These are phyloP conservation scores for Dendrolimus pini DNA, from an alignment of 2,888 invertebrate species.

Conservation along the genomic window DNA sequence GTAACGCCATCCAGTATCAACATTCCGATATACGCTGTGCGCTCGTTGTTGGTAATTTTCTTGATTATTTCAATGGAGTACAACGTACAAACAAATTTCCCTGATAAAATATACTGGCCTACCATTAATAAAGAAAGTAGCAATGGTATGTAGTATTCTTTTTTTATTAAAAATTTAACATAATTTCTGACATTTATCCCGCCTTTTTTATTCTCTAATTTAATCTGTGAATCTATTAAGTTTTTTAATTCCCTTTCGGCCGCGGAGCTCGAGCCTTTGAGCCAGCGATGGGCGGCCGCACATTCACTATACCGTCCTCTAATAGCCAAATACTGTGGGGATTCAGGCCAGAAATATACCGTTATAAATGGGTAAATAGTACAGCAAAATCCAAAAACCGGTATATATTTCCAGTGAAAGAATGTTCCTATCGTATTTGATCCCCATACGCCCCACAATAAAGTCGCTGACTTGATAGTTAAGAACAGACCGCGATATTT, in stretches of 20 bases:
- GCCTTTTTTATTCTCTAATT: not conserved
- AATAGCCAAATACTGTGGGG: slow-evolving; percentile 27
- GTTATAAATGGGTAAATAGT: slow-evolving; percentile 11
- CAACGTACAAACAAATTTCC: slow-evolving; percentile 26
- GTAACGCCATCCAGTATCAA: slow-evolving; percentile 29
- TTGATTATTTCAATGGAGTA: slow-evolving; percentile 31
- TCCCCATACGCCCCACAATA: slow-evolving; percentile 29
- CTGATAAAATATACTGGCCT: slow-evolving; percentile 27
- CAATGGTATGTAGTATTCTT: slow-evolving; percentile 26
- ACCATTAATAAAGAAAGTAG: slow-evolving; percentile 17
- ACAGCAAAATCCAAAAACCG: slow-evolving; percentile 17
- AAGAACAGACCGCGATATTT: slow-evolving; percentile 25
- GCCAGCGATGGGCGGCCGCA: slow-evolving; percentile 17
- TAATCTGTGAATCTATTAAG: slow-evolving; percentile 17
- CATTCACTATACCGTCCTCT: slow-evolving; percentile 23
- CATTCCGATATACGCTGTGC: slow-evolving; percentile 29
- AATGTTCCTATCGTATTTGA: slow-evolving; percentile 31
- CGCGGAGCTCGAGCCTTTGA: slow-evolving; percentile 16
- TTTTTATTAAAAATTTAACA: not conserved
- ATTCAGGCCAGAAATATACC: slow-evolving; percentile 22
- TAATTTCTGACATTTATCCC: not conserved
- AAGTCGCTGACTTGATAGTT: slow-evolving; percentile 25
- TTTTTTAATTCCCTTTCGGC: slow-evolving; percentile 22
- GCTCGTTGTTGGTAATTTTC: slow-evolving; percentile 22
- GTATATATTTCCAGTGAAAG: slow-evolving; percentile 26